Conservation (phyloP, 2,113 vertebrate genomes). For the Heterocephalus glaber region DNA sequence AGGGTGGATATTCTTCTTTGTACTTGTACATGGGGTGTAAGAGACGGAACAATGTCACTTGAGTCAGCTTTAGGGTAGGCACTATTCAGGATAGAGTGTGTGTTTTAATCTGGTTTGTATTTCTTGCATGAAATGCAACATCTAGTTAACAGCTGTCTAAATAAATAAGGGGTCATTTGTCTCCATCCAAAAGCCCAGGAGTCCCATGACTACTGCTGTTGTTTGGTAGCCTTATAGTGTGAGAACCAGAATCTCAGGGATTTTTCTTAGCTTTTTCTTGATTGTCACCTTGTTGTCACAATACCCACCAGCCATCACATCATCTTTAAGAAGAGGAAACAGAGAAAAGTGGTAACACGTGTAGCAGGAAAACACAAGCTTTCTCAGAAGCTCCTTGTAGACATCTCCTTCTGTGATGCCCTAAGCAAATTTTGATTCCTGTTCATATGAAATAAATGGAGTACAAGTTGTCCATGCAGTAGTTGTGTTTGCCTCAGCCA, state of each 20-base stretch:
- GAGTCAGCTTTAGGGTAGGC: not conserved
- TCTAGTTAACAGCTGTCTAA: not conserved
- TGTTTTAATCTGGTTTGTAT: slow-evolving; percentile 47
- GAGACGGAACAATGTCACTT: not conserved
- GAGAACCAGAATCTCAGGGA: not conserved
- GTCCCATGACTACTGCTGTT: not conserved
- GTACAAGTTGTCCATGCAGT: not conserved
- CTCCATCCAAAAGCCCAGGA: not conserved
- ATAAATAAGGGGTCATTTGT: not conserved
- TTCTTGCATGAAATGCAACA: not conserved
- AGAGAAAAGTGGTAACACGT: not conserved
- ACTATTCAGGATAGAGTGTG: not conserved
- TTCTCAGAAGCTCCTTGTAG: not conserved
- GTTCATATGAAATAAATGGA: not conserved
- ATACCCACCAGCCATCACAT: not conserved
- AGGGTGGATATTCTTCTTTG: not conserved
- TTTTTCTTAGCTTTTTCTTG: not conserved
- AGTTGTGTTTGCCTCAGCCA: not conserved
- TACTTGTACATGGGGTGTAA: too few species aligned
- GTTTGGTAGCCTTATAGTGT: not conserved
- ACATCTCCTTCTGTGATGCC: not conserved
- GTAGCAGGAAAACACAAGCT: too few species aligned
- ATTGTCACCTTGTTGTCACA: not conserved
- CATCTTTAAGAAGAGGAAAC: slow-evolving; percentile 12
- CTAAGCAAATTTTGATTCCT: not conserved